Percentiles rank a stretch among this genome's conserved stretches.
These are phyloP conservation scores for Acanthococcus lagerstroemiae DNA, from an alignment of 2,888 invertebrate species.

Conservation along the genomic window DNA sequence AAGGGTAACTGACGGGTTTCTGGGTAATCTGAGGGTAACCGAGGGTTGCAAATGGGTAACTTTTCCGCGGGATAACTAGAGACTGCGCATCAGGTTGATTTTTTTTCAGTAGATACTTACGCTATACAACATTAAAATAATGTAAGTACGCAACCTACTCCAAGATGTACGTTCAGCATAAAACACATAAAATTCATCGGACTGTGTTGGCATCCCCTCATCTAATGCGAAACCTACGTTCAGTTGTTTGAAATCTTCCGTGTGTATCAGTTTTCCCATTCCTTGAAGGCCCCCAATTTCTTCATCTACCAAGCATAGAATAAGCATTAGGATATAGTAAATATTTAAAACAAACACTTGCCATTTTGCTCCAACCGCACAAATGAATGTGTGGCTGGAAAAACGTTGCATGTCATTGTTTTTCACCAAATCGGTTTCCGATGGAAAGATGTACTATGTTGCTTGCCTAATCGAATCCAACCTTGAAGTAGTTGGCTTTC, in stretches of 20 bases:
- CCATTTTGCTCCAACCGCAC: too few species aligned
- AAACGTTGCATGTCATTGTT: background rate
- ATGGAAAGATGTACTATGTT: background rate
- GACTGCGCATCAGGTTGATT: background rate
- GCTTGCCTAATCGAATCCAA: too few species aligned
- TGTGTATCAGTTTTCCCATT: slow-evolving; percentile 65
- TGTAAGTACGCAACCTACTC: slow-evolving; percentile 53
- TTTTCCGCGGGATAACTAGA: too few species aligned
- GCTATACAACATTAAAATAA: background rate
- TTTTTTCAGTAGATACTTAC: background rate
- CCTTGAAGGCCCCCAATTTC: slow-evolving; percentile 76
- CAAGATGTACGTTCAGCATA: slow-evolving; percentile 70
- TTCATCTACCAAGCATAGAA: slow-evolving; percentile 54
- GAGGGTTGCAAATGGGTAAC: too few species aligned
- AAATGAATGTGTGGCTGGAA: too few species aligned
- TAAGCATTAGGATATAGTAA: background rate
- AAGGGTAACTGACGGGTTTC: too few species aligned
- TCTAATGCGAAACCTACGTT: slow-evolving; percentile 79
- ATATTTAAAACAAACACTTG: too few species aligned
- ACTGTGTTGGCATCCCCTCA: slow-evolving; percentile 69
- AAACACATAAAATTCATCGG: slow-evolving; percentile 55
- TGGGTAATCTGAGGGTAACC: too few species aligned
- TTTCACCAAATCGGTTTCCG: background rate
- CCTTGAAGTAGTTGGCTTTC: too few species aligned
- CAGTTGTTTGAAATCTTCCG: slow-evolving; percentile 59